These are phyloP conservation scores for Asarcornis scutulata DNA, from an alignment of 2,113 vertebrate genomes.

Conservation along the genomic window DNA sequence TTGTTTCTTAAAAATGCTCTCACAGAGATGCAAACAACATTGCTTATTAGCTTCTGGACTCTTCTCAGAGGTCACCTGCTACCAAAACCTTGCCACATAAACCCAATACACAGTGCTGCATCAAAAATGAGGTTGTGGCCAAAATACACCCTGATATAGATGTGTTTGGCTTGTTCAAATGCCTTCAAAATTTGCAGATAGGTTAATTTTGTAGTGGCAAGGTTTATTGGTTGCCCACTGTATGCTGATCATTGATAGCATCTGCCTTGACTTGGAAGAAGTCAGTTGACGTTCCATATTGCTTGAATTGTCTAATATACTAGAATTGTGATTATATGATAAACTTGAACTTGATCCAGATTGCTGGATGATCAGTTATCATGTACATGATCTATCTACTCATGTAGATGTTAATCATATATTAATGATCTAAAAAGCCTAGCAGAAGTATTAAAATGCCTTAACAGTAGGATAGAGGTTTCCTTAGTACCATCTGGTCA, in stretches of 20 bases:
- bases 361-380: neutral
- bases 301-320: neutral
- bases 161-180: neutral
- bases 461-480: neutral
- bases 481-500: neutral
- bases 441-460: neutral
- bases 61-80: no score
- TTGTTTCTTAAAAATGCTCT: no score
- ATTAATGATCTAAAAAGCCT: neutral
- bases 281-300: neutral
- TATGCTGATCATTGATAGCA: neutral
- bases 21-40: no score
- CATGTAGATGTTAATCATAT: neutral
- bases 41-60: no score
- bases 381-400: neutral
- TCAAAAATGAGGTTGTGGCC: neutral
- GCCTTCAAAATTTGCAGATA: neutral
- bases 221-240: neutral
- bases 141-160: neutral
- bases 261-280: neutral
- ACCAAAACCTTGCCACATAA: no score
- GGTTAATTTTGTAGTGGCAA: neutral
- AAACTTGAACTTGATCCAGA: neutral
- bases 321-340: neutral
- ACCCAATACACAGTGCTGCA: neutral